Conservation (phyloP, 2,797 vertebrate genomes). For the Melanogrammus aeglefinus region DNA sequence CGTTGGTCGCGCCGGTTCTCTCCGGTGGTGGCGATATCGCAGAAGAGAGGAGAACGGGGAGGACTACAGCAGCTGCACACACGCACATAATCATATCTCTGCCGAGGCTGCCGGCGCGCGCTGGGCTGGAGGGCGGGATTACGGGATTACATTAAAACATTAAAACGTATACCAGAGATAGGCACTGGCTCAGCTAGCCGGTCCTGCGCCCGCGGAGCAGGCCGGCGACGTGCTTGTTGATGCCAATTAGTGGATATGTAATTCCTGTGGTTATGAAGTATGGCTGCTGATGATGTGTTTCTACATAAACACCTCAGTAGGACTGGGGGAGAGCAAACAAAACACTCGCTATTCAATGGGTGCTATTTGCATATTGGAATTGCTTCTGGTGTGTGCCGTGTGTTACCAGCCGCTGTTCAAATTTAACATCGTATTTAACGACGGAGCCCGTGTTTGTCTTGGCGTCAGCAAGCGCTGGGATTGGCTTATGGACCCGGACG, state of each 20-base stretch:
- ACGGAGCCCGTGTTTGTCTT: not conserved
- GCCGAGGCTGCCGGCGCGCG: not conserved
- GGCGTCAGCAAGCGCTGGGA: not conserved
- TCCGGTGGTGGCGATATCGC: too few relatives aligned
- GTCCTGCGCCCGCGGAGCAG: too few relatives aligned
- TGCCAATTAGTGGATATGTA: not conserved
- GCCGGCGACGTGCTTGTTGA: not conserved
- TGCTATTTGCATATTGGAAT: not conserved
- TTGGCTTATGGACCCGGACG: too few relatives aligned
- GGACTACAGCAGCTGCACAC: too few relatives aligned
- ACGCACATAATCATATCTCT: not conserved
- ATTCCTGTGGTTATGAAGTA: slow-evolving; percentile 1
- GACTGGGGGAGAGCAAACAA: not conserved
- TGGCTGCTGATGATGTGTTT: not conserved
- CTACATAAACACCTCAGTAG: not conserved
- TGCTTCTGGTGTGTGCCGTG: not conserved
- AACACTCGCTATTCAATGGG: not conserved
- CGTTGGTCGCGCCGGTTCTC: too few relatives aligned
- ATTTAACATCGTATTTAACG: not conserved
- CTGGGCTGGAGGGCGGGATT: not conserved
- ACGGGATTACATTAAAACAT: not conserved
- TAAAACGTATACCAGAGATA: not conserved
- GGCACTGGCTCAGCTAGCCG: not conserved
- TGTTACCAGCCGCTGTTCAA: too few relatives aligned
- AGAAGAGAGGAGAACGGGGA: too few relatives aligned